Base-by-base conservation (phyloP, 2,888 invertebrate genomes). In the Lamproptera curius region DNA sequence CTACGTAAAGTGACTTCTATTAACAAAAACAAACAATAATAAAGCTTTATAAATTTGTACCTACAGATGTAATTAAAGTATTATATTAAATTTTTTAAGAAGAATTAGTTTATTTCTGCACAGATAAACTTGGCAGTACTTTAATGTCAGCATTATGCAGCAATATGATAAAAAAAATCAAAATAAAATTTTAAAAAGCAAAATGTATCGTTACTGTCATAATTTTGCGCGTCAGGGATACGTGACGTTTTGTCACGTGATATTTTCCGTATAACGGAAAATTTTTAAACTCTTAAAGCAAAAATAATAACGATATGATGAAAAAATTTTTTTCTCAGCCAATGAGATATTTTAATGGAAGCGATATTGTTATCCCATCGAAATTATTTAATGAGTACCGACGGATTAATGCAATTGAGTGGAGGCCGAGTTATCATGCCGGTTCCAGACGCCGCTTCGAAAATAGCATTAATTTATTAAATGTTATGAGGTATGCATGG, bases 341-440 rank as follows among this genome's bases (percentile, higher is more conserved):
- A 37, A 39, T 39, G 33, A 15, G 9, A 16, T 28, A 36, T 16
- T 42, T 37, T 14, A 31, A 15, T 14, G 28, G 23, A 16, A 36
- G 17, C 33, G 37, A 42, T 37, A 20, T 37, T 38, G 13, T 11
- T 1, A 8, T 47, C 15, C n/a, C 28, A 31, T 42, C 42, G 2
- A 37, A 37, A 36, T 42, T 9, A 15, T 28, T 16, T 42, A 39
- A 42, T 42, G 38, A 42, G 34, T 37, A 48, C 15, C 31, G 47
- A 42, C 38, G 23, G 23, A n/a, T 23, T 38, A 20, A 26, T 33
- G 6, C 14, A 13, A 37, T 20, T 13, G 11, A 28, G 23, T 34
- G 42, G 8, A 42, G 13, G 11, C 38, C n/a, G 26, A 38, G 38
- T 11, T 26, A n/a, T 48, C 1, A 31, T 31, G 11, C 31, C n/a